Base-by-base conservation (phyloP, 2,113 vertebrate species). In the Nannospalax galili region DNA sequence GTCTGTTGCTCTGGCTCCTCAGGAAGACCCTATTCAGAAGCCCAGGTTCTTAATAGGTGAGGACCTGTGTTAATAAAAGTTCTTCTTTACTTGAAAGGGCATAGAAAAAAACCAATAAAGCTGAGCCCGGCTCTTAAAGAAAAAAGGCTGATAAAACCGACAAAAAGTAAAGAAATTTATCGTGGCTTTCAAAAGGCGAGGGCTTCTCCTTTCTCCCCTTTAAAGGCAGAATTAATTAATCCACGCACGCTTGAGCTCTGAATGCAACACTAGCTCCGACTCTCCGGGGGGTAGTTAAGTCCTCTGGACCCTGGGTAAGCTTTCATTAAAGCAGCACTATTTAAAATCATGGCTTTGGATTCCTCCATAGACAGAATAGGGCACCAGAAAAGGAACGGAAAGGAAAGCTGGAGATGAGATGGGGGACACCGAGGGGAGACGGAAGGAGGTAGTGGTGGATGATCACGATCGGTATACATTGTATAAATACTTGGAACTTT, bases 211-310 rank as follows among this genome's bases (percentile, higher is more conserved):
- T 95, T 86, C 35, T 91, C 70, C 67, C 42, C 65, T 97, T 97
- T 74, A 96, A 93, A 89, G 97, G 37, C 72, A 95, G 97, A 97
- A 96, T 97, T 96, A 98, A 97, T 97, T 97, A 98, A 97, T 95
- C n/a, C 77, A 80, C 77, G 24, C 26, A 1, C 40, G 6, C 92
- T 92, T 96, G 56, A 77, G 72, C 94, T 95, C 84, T 96, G 95
- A 95, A 90, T 64, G 81, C 96, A 97, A 90, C 62, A 35, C 95
- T 97, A 93, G 88, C 84, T 96, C 56, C 91, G 85, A 97, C 95
- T 98, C 67, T 42, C 77, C 62, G 69, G 88, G n/a, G 95, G 48
- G 58, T 17, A 58, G 94, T 52, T 78, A 95, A 81, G 64, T 95
- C 94, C 72, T 91, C 96, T 96, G 75, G 94, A 72, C 88, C 96